Percentiles rank a stretch among this genome's conserved stretches.
phyloP scores from a whole-genome alignment of 2,888 invertebrate species.

The Chaetogeoica ovagalla region DNA sequence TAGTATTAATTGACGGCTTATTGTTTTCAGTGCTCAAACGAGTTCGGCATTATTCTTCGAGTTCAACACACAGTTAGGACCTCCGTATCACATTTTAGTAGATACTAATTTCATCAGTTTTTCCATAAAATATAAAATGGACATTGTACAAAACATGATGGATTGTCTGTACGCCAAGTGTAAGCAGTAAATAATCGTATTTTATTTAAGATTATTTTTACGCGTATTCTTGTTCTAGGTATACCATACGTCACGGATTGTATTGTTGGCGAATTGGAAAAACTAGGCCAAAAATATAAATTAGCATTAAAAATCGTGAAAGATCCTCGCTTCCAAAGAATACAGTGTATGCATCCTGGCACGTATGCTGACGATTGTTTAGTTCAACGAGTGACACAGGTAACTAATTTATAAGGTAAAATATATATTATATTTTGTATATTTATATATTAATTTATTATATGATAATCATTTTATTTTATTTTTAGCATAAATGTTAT shows the following conservation, averaged over 20 bases:
- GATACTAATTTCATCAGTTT: slow-evolving; percentile 99
- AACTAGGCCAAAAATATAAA: slow-evolving; percentile 91
- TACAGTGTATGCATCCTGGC: slow-evolving; percentile 93
- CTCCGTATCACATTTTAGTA: slow-evolving; percentile 93
- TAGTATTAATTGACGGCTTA: neutral
- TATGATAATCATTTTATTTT: slow-evolving; percentile 23
- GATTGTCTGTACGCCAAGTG: slow-evolving; percentile 97
- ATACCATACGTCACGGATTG: slow-evolving; percentile 98
- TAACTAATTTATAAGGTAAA: slow-evolving; percentile 57
- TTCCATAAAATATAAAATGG: slow-evolving; percentile 95
- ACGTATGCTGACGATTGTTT: slow-evolving; percentile 99
- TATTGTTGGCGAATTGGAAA: slow-evolving; percentile 95
- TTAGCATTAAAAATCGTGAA: slow-evolving; percentile 94
- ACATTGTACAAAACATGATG: slow-evolving; percentile 97
- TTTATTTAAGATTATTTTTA: neutral
- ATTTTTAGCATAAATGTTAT: slow-evolving; percentile 90
- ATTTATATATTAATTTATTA: neutral
- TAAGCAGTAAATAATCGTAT: slow-evolving; percentile 58
- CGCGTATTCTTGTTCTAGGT: slow-evolving; percentile 63
- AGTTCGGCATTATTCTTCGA: slow-evolving; percentile 96
- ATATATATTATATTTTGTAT: too few species aligned
- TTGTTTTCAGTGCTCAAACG: slow-evolving; percentile 67
- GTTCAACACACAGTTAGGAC: slow-evolving; percentile 97
- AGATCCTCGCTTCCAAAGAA: slow-evolving; percentile 89
- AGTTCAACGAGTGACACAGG: slow-evolving; percentile 88